A percentile compares a stretch with the other conserved stretches of the same genome.
Evolutionary conservation across 2,113 vertebrate species (phyloP).

Genomic region (Alosa alosa): DNA sequence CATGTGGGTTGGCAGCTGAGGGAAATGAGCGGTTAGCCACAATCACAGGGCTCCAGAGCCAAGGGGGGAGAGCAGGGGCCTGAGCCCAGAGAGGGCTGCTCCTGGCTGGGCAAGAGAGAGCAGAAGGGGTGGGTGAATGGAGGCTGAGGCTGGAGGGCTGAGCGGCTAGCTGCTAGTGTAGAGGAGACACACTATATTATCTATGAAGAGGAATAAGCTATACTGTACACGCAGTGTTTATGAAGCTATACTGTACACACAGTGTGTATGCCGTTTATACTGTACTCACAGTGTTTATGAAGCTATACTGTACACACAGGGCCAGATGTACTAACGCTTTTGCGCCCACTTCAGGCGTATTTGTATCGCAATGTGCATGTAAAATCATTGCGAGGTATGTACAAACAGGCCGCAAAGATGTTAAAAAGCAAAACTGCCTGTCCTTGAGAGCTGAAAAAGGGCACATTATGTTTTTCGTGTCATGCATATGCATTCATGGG

Average conservation of each 20-base stretch:
- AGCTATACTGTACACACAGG: too few species aligned
- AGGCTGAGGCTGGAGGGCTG: not conserved
- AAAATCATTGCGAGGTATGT: too few species aligned
- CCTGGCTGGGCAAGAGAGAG: not conserved
- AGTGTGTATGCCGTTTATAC: too few species aligned
- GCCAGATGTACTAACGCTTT: too few species aligned
- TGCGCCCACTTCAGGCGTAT: too few species aligned
- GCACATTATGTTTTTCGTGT: too few species aligned
- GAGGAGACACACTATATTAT: not conserved
- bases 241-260: not conserved
- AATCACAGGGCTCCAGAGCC: constrained; percentile 58
- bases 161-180: not conserved
- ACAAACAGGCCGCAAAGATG: too few species aligned
- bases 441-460: too few species aligned
- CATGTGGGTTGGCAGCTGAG: constrained; percentile 55
- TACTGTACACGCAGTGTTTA: not conserved
- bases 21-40: constrained; percentile 52
- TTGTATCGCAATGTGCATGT: too few species aligned
- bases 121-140: not conserved
- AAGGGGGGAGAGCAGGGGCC: not conserved
- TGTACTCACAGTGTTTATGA: too few species aligned
- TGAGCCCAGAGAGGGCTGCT: constrained; percentile 4
- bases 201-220: not conserved
- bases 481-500: too few species aligned
- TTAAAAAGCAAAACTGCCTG: too few species aligned